A percentile compares a stretch with the other conserved stretches of the same genome.
Conservation (phyloP, 2,797 vertebrate species). For the Enteromius unitaeniatus region DNA sequence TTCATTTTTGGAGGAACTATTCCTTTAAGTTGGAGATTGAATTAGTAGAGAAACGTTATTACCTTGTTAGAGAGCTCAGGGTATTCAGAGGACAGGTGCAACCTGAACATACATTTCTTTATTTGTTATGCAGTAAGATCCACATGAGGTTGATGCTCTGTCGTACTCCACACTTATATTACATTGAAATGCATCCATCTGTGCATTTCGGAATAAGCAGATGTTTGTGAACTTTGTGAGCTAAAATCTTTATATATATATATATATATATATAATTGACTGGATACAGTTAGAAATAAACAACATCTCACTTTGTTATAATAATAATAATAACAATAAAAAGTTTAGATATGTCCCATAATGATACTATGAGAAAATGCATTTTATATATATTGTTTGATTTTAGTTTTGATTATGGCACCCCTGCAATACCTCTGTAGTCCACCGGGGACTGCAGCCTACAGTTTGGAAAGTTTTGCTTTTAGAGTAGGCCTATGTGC, state of each 20-base stretch:
- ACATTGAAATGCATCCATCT: too few species aligned
- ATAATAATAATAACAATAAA: background rate
- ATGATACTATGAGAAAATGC: background rate
- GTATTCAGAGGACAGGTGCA: background rate
- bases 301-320: background rate
- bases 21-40: background rate
- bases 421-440: background rate
- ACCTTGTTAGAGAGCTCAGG: background rate
- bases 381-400: background rate
- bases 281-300: background rate
- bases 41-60: constrained; percentile 11
- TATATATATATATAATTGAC: too few species aligned
- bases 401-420: too few species aligned
- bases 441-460: background rate
- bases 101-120: background rate
- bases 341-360: background rate
- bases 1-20: too few species aligned
- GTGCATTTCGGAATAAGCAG: too few species aligned
- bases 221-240: too few species aligned
- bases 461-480: background rate
- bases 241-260: too few species aligned
- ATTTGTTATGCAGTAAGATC: background rate
- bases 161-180: background rate
- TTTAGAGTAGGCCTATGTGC: background rate
- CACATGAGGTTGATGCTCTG: background rate